phyloP scores from a whole-genome alignment of 1,140 invertebrate genomes.

The Brachionus sp. region DNA sequence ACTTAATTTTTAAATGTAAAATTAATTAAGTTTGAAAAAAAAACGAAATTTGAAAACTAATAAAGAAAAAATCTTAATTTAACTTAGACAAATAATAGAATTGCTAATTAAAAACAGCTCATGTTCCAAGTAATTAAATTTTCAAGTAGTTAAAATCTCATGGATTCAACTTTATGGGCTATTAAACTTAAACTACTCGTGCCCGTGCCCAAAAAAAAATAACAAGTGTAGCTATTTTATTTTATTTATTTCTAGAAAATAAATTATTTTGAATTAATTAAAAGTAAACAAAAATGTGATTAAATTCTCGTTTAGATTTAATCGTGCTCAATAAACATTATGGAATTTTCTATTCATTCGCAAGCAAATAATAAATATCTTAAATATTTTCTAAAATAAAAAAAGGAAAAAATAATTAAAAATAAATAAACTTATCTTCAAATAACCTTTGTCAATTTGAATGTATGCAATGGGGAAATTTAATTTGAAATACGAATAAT shows the following conservation, averaged over 20 bases:
- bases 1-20: no score
- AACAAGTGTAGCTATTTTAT: not conserved
- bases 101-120: not conserved
- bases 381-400: not conserved
- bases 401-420: conserved; percentile 31
- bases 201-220: not conserved
- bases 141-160: not conserved
- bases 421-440: conserved; percentile 33
- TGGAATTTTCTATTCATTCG: conserved; percentile 13
- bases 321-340: not conserved
- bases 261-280: not conserved
- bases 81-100: not conserved
- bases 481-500: not conserved
- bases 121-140: conserved; percentile 25
- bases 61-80: not conserved
- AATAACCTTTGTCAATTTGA: not conserved
- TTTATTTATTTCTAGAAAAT: not conserved
- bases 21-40: not conserved
- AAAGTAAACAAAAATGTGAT: not conserved
- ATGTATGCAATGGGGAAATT: not conserved
- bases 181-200: not conserved
- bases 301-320: not conserved
- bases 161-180: not conserved
- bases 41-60: not conserved
- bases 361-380: conserved; percentile 2